Evolutionary conservation across 2,797 vertebrate species (phyloP), one percentile per base, ranked within the genome.

Genomic region (Cirrhinus mrigala): DNA sequence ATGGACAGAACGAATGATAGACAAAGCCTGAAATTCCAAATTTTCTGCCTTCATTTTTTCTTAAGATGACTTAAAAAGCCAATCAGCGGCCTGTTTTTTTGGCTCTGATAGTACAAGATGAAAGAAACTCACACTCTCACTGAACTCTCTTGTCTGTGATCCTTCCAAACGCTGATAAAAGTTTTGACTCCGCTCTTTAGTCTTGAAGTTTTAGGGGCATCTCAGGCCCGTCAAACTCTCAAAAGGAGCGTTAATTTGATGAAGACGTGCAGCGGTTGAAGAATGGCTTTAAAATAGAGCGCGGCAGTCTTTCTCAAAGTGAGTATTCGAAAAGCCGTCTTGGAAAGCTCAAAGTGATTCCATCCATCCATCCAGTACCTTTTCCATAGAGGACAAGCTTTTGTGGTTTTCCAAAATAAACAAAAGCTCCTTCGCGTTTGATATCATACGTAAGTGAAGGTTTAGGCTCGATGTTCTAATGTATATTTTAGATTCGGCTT

Each of bases 61-160:
- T n/a, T 69, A 18, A 29, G 52, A 68, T 81, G 48, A 86, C 7
- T 58, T 11, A 5, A 11, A 4, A 2, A 29, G 52, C 24, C 64
- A 66, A 86, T 83, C 68, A 79, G 46, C 16, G 1, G 20, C 54
- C 52, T 58, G 70, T 15, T 69, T 58, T 50, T 80, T 50, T 87
- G 69, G 70, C 56, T 80, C 81, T 84, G 76, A 79, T 70, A 37
- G 74, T 48, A 29, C 74, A 66, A 81, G 81, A 87, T 81, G 68
- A 79, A 58, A 85, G 58, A 82, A 64, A 40, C 33, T 81, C 68
- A 44, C 48, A 64, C n/a, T 81, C 46, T 85, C 60, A 66, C 56
- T 85, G 86, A 87, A 85, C 78, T 69, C 64, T 84, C 64, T 33
- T n/a, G 44, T 82, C 83, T 66, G 73, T 76, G 70, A 86, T 86